Evolutionary conservation across 1,140 invertebrate species (phyloP), one percentile per base, ranked within the genome.

Genomic region (Procambarus virginalis): DNA sequence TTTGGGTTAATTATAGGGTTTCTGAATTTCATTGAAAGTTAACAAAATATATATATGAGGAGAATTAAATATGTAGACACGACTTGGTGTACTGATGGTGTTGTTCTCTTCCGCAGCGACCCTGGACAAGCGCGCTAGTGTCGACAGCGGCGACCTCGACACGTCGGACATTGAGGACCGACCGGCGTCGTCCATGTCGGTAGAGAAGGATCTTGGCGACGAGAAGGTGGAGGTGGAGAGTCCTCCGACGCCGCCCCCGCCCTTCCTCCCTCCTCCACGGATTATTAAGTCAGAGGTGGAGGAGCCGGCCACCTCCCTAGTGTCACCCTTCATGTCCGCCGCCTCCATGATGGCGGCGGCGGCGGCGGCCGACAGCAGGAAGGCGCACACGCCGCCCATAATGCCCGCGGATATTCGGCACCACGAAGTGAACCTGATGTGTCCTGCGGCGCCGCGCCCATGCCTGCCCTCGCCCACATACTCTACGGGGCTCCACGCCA

Each of bases 171-270:
- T 92, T 34, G 89, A 90, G 34, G 91, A 92, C 64, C 89, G 91
- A 5, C 91, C 91, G 3, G 84, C 86, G 6, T 92, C 91, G 34
- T 92, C 88, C 51, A 92, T 92, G 91, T 92, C 91, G 10, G 91
- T 92, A 14, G 91, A 92, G 64, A 91, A 91, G 70, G 91, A 92
- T 73, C 70, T 64, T n/a, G 78, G 58, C 22, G 91, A 92, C 70
- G 91, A 92, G 83, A 92, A 92, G 58, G 91, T 92, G 2, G 91
- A 92, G 73, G 88, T 92, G 4, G 91, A 92, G 81, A 91, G 91
- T 58, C 91, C 91, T 3, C 89, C 91, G 12, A 92, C 91, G n/a
- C 91, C 91, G 3, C 84, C 84, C 6, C 89, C 91, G 8, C 82
- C 91, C 55, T 92, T 92, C 86, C 78, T 92, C 45, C 82, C 89